Base-by-base conservation (phyloP, 2,113 vertebrate genomes). In the Pteropus alecto region DNA sequence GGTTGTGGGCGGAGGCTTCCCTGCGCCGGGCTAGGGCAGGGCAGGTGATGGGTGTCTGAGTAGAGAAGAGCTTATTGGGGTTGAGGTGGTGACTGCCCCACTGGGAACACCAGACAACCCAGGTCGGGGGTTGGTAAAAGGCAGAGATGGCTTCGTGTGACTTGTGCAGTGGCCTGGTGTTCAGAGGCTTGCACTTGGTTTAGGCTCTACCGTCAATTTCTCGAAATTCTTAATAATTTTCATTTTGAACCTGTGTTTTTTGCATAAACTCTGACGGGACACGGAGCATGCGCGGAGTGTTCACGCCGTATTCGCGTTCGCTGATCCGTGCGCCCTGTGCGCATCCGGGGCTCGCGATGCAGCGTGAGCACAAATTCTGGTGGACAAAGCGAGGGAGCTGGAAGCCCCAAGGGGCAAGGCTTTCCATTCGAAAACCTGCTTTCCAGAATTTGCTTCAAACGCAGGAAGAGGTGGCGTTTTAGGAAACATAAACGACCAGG, bases 271-370 rank as follows among this genome's bases (percentile, higher is more conserved):
- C 92, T 63, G 35, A 28, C 21, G 26, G 58, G 28, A 38, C 78
- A 41, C 1, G 7, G 63, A 94, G 15, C 19, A 51, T 6, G n/a
- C 16, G 22, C 9, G 33, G n/a, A 85, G 43, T 30, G 26, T 28
- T 67, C 28, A 1, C 21, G 1, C 7, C 6, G 26, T 58, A 19
- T 33, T n/a, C 0, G 2, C 2, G 1, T 19, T 51, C 8, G 3
- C 9, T 33, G 13, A 14, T 18, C 58, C 48, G 81, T 63, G 21
- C 1, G 19, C 19, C 18, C 16, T 13, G 6, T 70, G 65, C 6
- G 4, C 38, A 30, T 10, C 56, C 5, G 4, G 28, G 48, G 28
- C 15, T 94, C 26, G 8, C 2, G 78, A 54, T 18, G 19, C 3
- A n/a, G 65, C 33, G 10, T 15, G 43, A 87, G 2, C 30, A 24